Conservation (phyloP, 2,888 invertebrate species). For the Chrysolina haemoptera region DNA sequence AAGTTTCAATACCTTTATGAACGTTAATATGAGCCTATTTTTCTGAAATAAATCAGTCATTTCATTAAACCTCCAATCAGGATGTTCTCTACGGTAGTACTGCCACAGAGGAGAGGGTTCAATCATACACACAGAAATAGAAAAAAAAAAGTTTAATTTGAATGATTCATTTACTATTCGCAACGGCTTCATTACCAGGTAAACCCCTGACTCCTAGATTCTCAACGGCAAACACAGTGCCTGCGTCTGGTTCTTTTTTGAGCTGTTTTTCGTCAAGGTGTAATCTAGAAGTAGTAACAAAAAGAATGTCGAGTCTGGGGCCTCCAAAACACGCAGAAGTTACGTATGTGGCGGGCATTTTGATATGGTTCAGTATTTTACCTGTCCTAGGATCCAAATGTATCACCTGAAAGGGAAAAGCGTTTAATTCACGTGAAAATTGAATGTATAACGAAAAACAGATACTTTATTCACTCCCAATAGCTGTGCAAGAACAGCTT, state of each 20-base stretch:
- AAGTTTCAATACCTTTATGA: too few relatives aligned
- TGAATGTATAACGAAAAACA: too few relatives aligned
- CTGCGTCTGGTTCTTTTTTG: slow-evolving; percentile 66
- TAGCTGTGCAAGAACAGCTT: too few relatives aligned
- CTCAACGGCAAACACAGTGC: slow-evolving; percentile 68
- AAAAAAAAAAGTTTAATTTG: neutral
- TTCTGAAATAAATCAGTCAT: too few relatives aligned
- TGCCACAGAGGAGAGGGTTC: too few relatives aligned
- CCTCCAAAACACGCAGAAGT: slow-evolving; percentile 78
- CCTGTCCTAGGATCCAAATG: slow-evolving; percentile 68
- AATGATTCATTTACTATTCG: neutral
- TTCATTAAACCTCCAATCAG: too few relatives aligned
- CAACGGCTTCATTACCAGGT: slow-evolving; percentile 51
- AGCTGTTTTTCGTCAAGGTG: slow-evolving; percentile 66
- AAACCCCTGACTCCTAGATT: slow-evolving; percentile 66
- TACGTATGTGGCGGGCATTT: slow-evolving; percentile 71
- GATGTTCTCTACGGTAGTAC: too few relatives aligned
- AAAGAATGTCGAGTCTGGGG: slow-evolving; percentile 72
- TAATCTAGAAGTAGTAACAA: slow-evolving; percentile 72
- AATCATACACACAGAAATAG: neutral
- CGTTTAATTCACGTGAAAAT: neutral
- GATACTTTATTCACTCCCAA: too few relatives aligned
- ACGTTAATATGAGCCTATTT: too few relatives aligned
- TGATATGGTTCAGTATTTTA: slow-evolving; percentile 67
- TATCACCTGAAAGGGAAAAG: slow-evolving; percentile 67